Evolutionary conservation across 1,140 invertebrate species (phyloP), one percentile per base, ranked within the genome.

Genomic region (Orius insidiosus): DNA sequence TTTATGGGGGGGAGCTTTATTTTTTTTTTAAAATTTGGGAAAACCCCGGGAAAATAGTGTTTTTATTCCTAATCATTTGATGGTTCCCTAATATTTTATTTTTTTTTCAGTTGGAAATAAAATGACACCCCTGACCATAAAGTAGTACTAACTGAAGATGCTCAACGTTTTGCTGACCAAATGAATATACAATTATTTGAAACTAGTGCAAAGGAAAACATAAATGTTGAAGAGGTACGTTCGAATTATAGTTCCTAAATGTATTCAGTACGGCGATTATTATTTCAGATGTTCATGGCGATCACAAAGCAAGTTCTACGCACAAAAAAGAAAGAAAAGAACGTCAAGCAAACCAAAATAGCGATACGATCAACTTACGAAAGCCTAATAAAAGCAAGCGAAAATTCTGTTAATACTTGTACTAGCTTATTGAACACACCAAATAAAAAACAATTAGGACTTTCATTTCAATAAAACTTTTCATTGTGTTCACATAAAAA

Each of bases 121-220:
- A 93, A 96, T 69, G 95, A 99, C 68, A 85, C 87, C 63, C 89
- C 92, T 36, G 88, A 93, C 58, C 71, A 85, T 52, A 96, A 98
- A 72, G 92, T 98, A 41, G 94, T 98, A 6, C 68, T 94, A 38
- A 94, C 90, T 40, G 85, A 92, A 64, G 95, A 99, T 71, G 94
- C 94, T 45, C 81, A 90, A 67, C 75, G 87, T 53, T 98, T 97
- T 73, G 92, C 93, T 38, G 83, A 82, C 61, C 86, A 94, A 67
- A 97, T 97, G 88, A 80, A 80, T 51, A 96, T 98, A 60, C 80
- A 87, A 57, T 68, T 98, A 46, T 98, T 93, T 69, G 95, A 99
- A 70, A 98, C 95, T 54, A 96, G 90, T 62, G 94, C 95, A 59
- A 98, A 97, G 71, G 89, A 98, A 60, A 97, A 98, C 66, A 82